phyloP scores from a whole-genome alignment of 2,797 vertebrate genomes.

The Typhlichthys subterraneus region DNA sequence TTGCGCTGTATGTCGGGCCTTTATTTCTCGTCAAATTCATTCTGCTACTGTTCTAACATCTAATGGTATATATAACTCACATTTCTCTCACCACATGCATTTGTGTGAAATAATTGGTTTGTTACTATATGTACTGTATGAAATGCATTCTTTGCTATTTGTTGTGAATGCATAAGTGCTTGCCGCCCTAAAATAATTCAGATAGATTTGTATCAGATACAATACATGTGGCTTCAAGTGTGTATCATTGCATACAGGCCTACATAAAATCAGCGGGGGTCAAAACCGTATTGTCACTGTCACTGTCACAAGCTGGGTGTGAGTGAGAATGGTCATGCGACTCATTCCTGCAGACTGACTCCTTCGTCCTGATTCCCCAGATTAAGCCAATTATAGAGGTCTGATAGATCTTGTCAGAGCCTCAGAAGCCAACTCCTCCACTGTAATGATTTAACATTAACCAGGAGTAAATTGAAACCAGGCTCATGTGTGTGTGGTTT shows the following conservation, averaged over 20 bases:
- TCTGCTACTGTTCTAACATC: neutral
- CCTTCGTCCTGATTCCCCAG: slow-evolving; percentile 28
- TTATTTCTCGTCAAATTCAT: slow-evolving; percentile 26
- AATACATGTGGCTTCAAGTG: slow-evolving; percentile 44
- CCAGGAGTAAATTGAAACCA: slow-evolving; percentile 48
- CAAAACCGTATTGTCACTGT: slow-evolving; percentile 1
- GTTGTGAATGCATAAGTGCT: slow-evolving; percentile 51
- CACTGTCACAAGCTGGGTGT: neutral
- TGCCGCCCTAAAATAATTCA: slow-evolving; percentile 50
- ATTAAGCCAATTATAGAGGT: slow-evolving; percentile 37
- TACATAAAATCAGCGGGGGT: neutral
- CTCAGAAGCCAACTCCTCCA: slow-evolving; percentile 40
- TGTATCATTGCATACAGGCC: slow-evolving; percentile 1
- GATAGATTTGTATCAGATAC: slow-evolving; percentile 49
- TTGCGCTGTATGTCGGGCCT: slow-evolving; percentile 17
- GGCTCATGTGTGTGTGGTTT: slow-evolving; percentile 21
- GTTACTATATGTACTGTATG: slow-evolving; percentile 17
- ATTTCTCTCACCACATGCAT: too few species aligned
- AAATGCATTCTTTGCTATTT: slow-evolving; percentile 47
- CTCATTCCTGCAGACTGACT: slow-evolving; percentile 22
- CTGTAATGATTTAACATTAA: slow-evolving; percentile 67
- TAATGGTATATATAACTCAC: too few species aligned
- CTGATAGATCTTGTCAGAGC: slow-evolving; percentile 14
- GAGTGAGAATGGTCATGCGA: slow-evolving; percentile 18
- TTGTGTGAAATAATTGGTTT: slow-evolving; percentile 35